phyloP scores from a whole-genome alignment of 2,113 vertebrate genomes.

The Pteruthius melanotis region DNA sequence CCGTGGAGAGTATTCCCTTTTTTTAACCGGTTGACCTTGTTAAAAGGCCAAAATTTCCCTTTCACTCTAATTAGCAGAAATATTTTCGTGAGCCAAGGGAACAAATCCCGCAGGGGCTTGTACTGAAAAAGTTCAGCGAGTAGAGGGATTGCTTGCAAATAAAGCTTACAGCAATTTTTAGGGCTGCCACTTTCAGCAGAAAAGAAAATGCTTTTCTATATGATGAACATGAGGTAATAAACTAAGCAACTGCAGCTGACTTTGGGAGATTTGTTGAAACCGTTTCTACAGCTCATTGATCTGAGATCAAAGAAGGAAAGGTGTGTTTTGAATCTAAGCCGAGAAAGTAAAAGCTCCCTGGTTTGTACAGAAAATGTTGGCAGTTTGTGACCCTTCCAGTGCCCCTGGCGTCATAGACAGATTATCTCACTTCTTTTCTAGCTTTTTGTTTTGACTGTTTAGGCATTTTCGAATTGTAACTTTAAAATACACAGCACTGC shows the following conservation, averaged over 20 bases:
- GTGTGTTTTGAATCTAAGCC: slow-evolving; percentile 60
- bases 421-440: neutral
- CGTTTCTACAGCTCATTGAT: slow-evolving; percentile 52
- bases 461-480: neutral
- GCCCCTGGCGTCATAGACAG: neutral
- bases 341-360: slow-evolving; percentile 44
- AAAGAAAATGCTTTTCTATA: neutral
- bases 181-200: neutral
- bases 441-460: neutral
- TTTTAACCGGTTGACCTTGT: neutral
- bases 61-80: neutral
- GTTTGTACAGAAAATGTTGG: slow-evolving; percentile 10
- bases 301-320: slow-evolving; percentile 55
- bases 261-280: slow-evolving; percentile 31
- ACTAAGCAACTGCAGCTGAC: neutral
- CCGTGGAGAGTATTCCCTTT: neutral
- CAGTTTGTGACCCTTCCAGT: slow-evolving; percentile 14
- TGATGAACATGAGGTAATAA: slow-evolving; percentile 34
- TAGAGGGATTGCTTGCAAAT: neutral
- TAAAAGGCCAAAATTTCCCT: neutral
- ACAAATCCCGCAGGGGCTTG: neutral
- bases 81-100: neutral
- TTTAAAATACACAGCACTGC: neutral
- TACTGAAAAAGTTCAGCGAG: neutral
- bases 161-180: neutral